Evolutionary conservation across 2,797 vertebrate genomes (phyloP).

Genomic region (Acanthopagrus latus): DNA sequence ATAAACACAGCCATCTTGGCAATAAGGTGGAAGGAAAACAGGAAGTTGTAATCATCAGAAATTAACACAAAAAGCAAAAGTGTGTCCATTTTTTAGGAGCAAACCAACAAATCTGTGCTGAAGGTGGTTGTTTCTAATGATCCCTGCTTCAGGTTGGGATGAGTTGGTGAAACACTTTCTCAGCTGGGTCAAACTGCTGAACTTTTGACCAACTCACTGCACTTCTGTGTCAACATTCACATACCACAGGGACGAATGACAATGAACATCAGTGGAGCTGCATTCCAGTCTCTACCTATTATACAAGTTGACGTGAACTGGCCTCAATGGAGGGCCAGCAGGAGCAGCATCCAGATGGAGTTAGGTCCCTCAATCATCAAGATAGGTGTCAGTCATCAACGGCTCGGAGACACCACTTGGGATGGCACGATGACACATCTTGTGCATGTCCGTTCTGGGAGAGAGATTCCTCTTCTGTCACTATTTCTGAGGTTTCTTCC

Average conservation of each 20-base stretch:
- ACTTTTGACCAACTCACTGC: conserved; percentile 69
- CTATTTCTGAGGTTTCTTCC: no score
- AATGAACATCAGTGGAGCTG: conserved; percentile 72
- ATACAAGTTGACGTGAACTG: conserved; percentile 68
- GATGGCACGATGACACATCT: background rate
- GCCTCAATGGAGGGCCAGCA: conserved; percentile 36
- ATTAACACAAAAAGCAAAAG: no score
- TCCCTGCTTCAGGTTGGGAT: background rate
- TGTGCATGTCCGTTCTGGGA: no score
- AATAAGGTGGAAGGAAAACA: background rate
- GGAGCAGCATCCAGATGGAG: conserved; percentile 36
- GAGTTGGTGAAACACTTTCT: conserved; percentile 19
- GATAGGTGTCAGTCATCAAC: background rate
- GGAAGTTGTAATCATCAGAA: background rate
- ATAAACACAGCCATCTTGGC: background rate
- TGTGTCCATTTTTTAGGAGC: no score
- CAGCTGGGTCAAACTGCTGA: conserved; percentile 63
- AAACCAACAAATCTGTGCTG: background rate
- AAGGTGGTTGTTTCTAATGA: background rate
- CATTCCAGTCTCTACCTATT: conserved; percentile 80
- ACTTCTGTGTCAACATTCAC: conserved; percentile 78
- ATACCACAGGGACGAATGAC: conserved; percentile 71
- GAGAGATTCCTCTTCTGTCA: no score
- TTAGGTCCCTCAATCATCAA: background rate
- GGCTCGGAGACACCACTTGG: background rate